Evolutionary conservation across 1,140 invertebrate species (phyloP).

Genomic region (Drosophila novamexicana): DNA sequence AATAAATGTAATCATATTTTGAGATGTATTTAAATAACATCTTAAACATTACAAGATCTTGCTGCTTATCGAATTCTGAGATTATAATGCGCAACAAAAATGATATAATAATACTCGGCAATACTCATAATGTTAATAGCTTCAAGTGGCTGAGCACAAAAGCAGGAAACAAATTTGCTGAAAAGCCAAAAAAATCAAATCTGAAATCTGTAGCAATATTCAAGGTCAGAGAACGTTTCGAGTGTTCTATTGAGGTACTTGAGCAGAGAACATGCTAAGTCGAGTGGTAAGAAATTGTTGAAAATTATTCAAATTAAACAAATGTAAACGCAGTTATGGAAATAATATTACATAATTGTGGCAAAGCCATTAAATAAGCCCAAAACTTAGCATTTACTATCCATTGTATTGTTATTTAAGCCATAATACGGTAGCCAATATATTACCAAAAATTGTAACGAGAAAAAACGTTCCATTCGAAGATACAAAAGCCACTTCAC

Average conservation of each 20-base stretch:
- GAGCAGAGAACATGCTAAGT: slow-evolving; percentile 34
- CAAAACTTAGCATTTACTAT: background rate
- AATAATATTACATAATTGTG: slow-evolving; percentile 1
- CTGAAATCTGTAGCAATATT: slow-evolving; percentile 43
- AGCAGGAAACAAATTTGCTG: slow-evolving; percentile 53
- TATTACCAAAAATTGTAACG: slow-evolving; percentile 9
- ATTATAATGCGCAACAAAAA: slow-evolving; percentile 34
- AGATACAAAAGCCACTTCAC: slow-evolving; percentile 44
- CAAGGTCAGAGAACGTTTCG: slow-evolving; percentile 53
- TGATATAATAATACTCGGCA: slow-evolving; percentile 11
- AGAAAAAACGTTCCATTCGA: slow-evolving; percentile 15
- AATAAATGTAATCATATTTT: slow-evolving; percentile 1
- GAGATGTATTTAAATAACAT: slow-evolving; percentile 33
- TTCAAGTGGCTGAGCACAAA: slow-evolving; percentile 41
- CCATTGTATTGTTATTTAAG: slow-evolving; percentile 13
- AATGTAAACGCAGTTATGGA: no score
- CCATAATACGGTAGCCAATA: slow-evolving; percentile 27
- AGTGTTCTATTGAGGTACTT: slow-evolving; percentile 38
- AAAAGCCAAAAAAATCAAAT: slow-evolving; percentile 10
- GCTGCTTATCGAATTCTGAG: slow-evolving; percentile 1
- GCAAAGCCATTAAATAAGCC: background rate
- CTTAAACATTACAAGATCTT: background rate
- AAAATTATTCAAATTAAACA: no score
- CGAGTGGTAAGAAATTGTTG: slow-evolving; percentile 1
- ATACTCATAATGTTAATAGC: slow-evolving; percentile 24